Evolutionary conservation across 2,113 vertebrate species (phyloP).

Genomic region (Pygoscelis adeliae): DNA sequence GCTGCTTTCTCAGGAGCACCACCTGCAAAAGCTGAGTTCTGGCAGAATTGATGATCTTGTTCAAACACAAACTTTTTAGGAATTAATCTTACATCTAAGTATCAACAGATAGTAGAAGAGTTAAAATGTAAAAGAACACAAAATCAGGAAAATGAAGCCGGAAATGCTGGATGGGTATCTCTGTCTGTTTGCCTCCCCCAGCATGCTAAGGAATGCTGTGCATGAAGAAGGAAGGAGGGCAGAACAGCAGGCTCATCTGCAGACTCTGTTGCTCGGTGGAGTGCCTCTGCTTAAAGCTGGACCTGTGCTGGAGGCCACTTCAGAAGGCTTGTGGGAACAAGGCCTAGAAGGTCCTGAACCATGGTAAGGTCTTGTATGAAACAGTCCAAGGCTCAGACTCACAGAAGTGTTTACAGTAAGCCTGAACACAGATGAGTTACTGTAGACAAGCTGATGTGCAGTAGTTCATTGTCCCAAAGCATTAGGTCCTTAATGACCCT

Average conservation of each 20-base stretch:
- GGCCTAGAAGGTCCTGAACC: background rate
- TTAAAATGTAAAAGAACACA: background rate
- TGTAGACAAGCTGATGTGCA: background rate
- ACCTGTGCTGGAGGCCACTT: background rate
- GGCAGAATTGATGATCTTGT: background rate
- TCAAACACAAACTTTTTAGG: background rate
- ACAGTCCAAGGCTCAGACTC: background rate
- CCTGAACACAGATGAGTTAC: background rate
- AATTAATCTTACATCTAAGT: background rate
- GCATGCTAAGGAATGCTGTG: rapidly evolving
- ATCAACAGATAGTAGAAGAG: background rate
- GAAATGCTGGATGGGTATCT: background rate
- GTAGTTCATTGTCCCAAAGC: background rate
- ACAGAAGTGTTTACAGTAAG: background rate
- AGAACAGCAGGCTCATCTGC: rapidly evolving
- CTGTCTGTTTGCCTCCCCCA: background rate
- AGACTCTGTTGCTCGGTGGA: background rate
- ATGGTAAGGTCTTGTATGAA: background rate
- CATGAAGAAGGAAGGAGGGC: background rate
- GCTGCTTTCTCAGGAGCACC: background rate
- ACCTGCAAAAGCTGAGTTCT: background rate
- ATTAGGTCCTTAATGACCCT: background rate
- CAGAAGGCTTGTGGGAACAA: background rate
- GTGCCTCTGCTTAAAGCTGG: background rate
- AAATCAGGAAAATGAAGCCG: background rate